These are phyloP conservation scores for Marmota flaviventris DNA, from an alignment of 2,113 vertebrate genomes.

Conservation along the genomic window DNA sequence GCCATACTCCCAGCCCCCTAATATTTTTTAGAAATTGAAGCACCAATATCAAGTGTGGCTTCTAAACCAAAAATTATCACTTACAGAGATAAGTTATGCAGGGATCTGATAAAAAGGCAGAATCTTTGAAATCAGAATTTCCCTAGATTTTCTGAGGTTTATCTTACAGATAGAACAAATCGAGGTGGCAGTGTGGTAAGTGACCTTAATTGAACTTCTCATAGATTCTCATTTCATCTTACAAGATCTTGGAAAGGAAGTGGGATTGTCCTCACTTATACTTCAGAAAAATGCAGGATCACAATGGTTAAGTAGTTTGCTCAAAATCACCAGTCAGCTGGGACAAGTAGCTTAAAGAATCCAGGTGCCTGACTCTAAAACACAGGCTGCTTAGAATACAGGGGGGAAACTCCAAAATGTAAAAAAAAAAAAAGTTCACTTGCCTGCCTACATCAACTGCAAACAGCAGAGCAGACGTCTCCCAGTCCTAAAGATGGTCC, in stretches of 20 bases:
- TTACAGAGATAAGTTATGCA: background rate
- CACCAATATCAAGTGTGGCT: background rate
- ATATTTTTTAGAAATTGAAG: slow-evolving; percentile 5
- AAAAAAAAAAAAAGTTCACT: background rate
- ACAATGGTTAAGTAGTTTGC: background rate
- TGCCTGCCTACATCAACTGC: background rate
- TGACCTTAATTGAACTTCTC: background rate
- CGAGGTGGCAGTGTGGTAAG: too few species aligned
- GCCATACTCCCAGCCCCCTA: too few species aligned
- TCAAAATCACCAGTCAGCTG: background rate
- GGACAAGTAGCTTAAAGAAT: background rate
- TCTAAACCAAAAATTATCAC: slow-evolving; percentile 6
- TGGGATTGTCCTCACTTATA: background rate
- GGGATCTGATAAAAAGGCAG: background rate
- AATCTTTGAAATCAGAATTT: slow-evolving; percentile 3
- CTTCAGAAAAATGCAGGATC: background rate
- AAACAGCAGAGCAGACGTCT: background rate
- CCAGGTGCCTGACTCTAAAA: background rate
- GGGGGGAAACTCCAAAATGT: background rate
- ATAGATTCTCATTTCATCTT: background rate
- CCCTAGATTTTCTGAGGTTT: background rate
- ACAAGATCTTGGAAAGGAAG: background rate
- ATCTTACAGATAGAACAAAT: background rate
- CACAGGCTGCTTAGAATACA: background rate
- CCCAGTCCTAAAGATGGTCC: background rate